phyloP scores from a whole-genome alignment of 2,888 invertebrate species.

The Lithophane socia region DNA sequence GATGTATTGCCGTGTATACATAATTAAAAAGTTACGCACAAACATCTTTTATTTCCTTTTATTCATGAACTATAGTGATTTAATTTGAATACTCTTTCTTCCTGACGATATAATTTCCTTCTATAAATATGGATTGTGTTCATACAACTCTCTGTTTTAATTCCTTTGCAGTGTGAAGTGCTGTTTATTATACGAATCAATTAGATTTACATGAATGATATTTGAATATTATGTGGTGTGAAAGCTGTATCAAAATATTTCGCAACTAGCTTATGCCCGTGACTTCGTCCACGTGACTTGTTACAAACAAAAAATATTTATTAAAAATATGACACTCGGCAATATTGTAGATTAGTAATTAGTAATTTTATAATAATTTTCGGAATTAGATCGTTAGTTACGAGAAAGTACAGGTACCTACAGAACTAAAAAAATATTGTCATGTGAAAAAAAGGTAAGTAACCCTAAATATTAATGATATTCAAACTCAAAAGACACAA shows the following conservation, averaged over 20 bases:
- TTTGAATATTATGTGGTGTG: background rate
- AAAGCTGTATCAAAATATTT: background rate
- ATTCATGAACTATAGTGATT: conserved; percentile 40
- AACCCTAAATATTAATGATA: too few species aligned
- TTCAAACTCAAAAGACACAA: too few species aligned
- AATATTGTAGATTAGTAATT: background rate
- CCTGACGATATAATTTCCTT: conserved; percentile 39
- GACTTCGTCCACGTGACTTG: too few species aligned
- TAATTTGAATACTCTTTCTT: conserved; percentile 49
- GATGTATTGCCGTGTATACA: too few species aligned
- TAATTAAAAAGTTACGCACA: conserved; percentile 20
- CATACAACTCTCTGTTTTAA: conserved; percentile 28
- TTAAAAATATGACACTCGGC: background rate
- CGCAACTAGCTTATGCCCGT: too few species aligned
- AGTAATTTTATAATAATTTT: background rate
- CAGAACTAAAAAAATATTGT: too few species aligned
- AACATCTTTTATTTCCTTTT: conserved; percentile 24
- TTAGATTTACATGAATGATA: background rate
- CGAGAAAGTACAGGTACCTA: too few species aligned
- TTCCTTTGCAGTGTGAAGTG: background rate
- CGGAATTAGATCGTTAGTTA: background rate
- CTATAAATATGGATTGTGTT: conserved; percentile 40
- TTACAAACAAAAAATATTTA: too few species aligned
- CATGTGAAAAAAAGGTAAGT: too few species aligned
- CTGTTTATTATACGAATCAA: background rate